Percentiles rank a stretch among this genome's conserved stretches.
These are phyloP conservation scores for Lucilia sericata DNA, from an alignment of 1,140 invertebrate species.

Conservation along the genomic window DNA sequence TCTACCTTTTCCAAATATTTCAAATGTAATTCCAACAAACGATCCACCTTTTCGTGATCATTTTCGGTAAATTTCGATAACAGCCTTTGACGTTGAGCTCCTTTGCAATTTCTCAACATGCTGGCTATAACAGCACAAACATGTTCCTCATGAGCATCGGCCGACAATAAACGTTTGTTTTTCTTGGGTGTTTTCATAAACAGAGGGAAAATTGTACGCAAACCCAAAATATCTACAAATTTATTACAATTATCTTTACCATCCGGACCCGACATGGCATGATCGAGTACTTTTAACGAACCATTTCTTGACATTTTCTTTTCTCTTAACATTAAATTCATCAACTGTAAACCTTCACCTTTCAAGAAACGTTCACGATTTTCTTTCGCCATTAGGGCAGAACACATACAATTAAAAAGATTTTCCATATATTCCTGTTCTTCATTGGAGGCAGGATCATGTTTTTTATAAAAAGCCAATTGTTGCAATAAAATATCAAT, in stretches of 20 bases:
- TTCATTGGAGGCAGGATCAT: constrained; percentile 90
- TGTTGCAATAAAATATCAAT: constrained; percentile 97
- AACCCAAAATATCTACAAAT: constrained; percentile 97
- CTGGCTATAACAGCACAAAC: constrained; percentile 94
- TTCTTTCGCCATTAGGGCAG: constrained; percentile 85
- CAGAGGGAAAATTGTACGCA: constrained; percentile 95
- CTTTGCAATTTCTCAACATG: constrained; percentile 92
- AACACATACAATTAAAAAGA: constrained; percentile 95
- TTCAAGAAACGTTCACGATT: constrained; percentile 94
- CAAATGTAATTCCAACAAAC: constrained; percentile 95
- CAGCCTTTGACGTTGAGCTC: constrained; percentile 88
- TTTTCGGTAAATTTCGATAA: constrained; percentile 98
- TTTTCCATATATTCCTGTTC: constrained; percentile 99
- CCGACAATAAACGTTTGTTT: constrained; percentile 83
- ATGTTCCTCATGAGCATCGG: constrained; percentile 96
- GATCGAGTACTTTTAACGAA: constrained; percentile 95
- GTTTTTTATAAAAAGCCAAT: constrained; percentile 94
- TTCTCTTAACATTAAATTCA: constrained; percentile 96
- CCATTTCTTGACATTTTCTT: constrained; percentile 97
- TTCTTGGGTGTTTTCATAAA: constrained; percentile 99
- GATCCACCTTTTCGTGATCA: constrained; percentile 98
- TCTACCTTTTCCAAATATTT: constrained; percentile 97
- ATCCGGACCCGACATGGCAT: constrained; percentile 93
- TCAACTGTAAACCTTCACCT: constrained; percentile 93
- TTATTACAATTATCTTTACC: constrained; percentile 97